Conservation (phyloP, 1,140 invertebrate species). For the Cepaea nemoralis region DNA sequence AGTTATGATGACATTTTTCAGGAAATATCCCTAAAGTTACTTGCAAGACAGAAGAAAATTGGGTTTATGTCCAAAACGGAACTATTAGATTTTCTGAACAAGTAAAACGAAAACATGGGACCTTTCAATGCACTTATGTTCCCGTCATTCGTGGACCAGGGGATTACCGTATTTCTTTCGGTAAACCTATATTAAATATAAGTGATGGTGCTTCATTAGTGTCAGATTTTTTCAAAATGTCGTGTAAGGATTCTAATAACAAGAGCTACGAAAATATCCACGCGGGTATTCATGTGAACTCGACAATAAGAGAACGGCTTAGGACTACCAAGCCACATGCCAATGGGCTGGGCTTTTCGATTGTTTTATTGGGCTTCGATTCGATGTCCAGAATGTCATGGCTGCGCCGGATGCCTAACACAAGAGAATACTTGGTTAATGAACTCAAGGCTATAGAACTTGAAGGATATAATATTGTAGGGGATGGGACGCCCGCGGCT, state of each 20-base stretch:
- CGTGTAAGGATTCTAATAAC: conserved; percentile 50
- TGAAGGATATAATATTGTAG: conserved; percentile 89
- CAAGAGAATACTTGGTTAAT: conserved; percentile 82
- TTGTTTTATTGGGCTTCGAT: conserved; percentile 81
- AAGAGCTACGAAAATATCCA: conserved; percentile 60
- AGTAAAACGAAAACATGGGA: conserved; percentile 42
- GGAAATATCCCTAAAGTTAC: conserved; percentile 76
- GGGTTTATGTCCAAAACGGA: conserved; percentile 56
- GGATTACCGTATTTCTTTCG: conserved; percentile 42
- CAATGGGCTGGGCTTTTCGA: background rate
- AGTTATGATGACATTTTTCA: conserved; percentile 80
- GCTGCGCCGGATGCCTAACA: conserved; percentile 85
- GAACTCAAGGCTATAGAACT: conserved; percentile 80
- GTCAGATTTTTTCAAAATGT: conserved; percentile 60
- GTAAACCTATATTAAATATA: conserved; percentile 42
- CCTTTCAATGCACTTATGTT: conserved; percentile 55
- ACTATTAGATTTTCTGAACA: conserved; percentile 46
- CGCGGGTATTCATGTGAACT: conserved; percentile 51
- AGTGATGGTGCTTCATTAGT: conserved; percentile 44
- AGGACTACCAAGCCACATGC: background rate
- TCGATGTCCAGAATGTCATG: conserved; percentile 89
- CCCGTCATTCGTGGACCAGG: conserved; percentile 49
- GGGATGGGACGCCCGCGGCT: conserved; percentile 92
- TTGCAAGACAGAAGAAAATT: conserved; percentile 74
- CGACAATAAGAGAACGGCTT: background rate